Base-by-base conservation (phyloP, 2,113 vertebrate species). In the Cavia porcellus region DNA sequence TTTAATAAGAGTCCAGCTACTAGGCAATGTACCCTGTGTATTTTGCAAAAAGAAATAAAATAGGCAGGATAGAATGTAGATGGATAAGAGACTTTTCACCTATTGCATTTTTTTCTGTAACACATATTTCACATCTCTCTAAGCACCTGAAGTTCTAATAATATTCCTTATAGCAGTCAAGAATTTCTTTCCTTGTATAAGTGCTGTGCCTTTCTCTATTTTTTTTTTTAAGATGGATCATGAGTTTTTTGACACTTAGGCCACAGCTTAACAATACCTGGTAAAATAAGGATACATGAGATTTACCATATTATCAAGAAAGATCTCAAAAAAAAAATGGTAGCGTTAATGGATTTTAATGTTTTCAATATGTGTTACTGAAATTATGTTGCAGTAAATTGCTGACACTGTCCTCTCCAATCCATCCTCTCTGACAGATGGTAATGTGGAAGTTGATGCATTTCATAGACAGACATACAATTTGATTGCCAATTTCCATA, bases 401-500 rank as follows among this genome's bases (percentile, higher is more conserved):
- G 7, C 4, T 38, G 64, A 3, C 45, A 35, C 11, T 0, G 7
- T 5, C 7, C 24, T 86, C 3, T 38, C 15, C 2, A 4, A 3
- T 88, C 45, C 32, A 3, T 84, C 6, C 14, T 79, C 30, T n/a
- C 38, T 66, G 59, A 20, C 45, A 75, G 52, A 61, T 19, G 82
- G n/a, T 15, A 72, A 22, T 55, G 61, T 77, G 17, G 25, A 57
- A 10, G 11, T 55, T 3, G 32, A 6, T n/a, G 9, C 59, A 66
- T n/a, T n/a, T 3, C 8, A 70, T 57, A 28, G 6, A 8, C n/a
- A 12, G 57, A 1, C 11, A 50, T 2, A 62, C 0, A 50, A 30
- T 72, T 32, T 90, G n/a, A 88, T 66, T 95, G 61, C 47, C 30
- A 57, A 35, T 79, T 96, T 86, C 45, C 2, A 72, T 50, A 35